A percentile compares a stretch with the other conserved stretches of the same genome.
phyloP scores from a whole-genome alignment of 2,888 invertebrate species.

The Syrphus vitripennis region DNA sequence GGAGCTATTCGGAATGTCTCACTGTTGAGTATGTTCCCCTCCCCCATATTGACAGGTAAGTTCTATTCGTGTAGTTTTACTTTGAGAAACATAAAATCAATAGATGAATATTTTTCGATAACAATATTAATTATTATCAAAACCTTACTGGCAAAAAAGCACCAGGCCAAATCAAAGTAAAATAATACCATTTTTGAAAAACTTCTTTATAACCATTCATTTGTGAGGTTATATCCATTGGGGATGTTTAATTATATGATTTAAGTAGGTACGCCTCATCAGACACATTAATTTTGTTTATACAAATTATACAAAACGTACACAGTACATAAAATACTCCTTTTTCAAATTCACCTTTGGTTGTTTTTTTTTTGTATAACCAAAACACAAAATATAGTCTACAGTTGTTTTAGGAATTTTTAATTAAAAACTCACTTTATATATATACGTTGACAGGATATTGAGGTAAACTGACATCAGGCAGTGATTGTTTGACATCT shows the following conservation, averaged over 20 bases:
- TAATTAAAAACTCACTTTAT: constrained; percentile 9
- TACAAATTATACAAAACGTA: background rate
- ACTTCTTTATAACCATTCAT: too few relatives aligned
- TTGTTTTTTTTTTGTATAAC: background rate
- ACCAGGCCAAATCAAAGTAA: too few relatives aligned
- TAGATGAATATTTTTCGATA: too few relatives aligned
- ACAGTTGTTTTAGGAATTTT: background rate
- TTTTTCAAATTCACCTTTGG: background rate
- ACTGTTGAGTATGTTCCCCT: too few relatives aligned
- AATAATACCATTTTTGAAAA: too few relatives aligned
- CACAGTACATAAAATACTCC: background rate
- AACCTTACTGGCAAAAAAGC: too few relatives aligned
- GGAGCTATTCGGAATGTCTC: too few relatives aligned
- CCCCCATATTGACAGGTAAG: too few relatives aligned
- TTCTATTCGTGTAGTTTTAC: too few relatives aligned
- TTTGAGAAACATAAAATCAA: too few relatives aligned
- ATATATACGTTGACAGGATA: background rate
- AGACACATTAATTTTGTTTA: background rate
- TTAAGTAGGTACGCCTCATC: background rate
- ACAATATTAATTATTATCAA: too few relatives aligned
- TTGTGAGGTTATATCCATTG: background rate
- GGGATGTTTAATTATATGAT: background rate
- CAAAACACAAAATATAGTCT: background rate
- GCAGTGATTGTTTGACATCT: constrained; percentile 14
- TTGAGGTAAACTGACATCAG: constrained; percentile 5